phyloP scores from a whole-genome alignment of 2,113 vertebrate species.

The Dromiciops gliroides region DNA sequence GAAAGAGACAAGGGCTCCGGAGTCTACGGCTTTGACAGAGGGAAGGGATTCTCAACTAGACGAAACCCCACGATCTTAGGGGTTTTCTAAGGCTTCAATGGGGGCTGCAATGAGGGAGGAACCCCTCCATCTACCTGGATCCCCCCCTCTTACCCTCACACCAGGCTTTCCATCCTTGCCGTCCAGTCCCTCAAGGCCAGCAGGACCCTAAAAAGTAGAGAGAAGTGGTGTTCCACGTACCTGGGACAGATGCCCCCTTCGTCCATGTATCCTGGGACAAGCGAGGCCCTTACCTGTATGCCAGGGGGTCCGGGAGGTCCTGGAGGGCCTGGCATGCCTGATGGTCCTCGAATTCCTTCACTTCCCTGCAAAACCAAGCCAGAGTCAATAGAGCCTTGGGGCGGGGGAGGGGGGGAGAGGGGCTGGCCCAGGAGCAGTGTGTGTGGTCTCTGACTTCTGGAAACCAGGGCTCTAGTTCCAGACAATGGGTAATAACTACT shows the following conservation, averaged over 20 bases:
- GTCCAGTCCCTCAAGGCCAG: slow-evolving; percentile 93
- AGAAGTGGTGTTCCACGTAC: background rate
- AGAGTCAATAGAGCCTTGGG: background rate
- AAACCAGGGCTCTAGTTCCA: background rate
- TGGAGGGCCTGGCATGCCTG: slow-evolving; percentile 87
- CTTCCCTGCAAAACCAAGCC: slow-evolving; percentile 86
- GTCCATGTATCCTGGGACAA: background rate
- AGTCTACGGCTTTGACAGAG: background rate
- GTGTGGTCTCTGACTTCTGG: background rate
- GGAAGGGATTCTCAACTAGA: background rate
- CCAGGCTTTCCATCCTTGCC: slow-evolving; percentile 96
- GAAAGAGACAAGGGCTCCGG: background rate
- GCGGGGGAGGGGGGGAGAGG: background rate
- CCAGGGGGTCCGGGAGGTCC: slow-evolving; percentile 90
- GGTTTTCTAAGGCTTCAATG: background rate
- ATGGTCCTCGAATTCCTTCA: slow-evolving; percentile 87
- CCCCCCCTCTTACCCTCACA: slow-evolving; percentile 83
- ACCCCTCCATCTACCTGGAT: background rate
- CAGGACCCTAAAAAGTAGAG: slow-evolving; percentile 87
- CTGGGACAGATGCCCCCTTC: background rate
- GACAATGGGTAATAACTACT: background rate
- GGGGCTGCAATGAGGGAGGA: background rate
- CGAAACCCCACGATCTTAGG: background rate
- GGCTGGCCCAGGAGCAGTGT: background rate
- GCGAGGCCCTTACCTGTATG: slow-evolving; percentile 83